phyloP scores from a whole-genome alignment of 2,888 invertebrate genomes.

The Ferrisia virgata region DNA sequence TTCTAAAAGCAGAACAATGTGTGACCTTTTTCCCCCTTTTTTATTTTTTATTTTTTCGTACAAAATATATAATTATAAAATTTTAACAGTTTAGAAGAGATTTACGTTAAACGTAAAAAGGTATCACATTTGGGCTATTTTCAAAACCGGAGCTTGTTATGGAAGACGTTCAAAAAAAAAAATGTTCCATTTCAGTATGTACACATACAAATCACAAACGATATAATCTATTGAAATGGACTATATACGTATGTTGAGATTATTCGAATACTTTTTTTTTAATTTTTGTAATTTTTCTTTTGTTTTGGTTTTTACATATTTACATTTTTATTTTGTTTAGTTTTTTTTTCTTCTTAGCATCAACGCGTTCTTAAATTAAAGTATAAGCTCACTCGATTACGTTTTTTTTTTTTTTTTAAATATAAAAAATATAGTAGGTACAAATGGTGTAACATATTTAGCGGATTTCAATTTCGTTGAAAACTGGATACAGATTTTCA shows the following conservation, averaged over 20 bases:
- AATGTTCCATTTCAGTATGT: not conserved
- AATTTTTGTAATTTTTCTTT: not conserved
- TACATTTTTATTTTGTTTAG: too few species aligned
- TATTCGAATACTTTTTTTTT: not conserved
- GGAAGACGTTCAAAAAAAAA: constrained; percentile 14
- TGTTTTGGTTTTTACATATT: not conserved
- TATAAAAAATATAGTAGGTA: constrained; percentile 7
- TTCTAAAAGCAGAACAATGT: constrained; percentile 19
- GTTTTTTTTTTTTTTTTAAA: constrained; percentile 2
- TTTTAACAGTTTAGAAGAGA: not conserved
- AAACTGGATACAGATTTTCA: constrained; percentile 27
- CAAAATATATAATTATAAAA: not conserved
- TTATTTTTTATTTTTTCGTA: not conserved
- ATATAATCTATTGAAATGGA: not conserved
- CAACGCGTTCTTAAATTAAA: constrained; percentile 11
- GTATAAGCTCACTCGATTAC: constrained; percentile 29
- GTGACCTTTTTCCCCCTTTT: not conserved
- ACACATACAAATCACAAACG: not conserved
- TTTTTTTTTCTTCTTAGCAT: not conserved
- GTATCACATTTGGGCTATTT: constrained; percentile 24
- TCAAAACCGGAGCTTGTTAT: constrained; percentile 9
- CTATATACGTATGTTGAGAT: not conserved
- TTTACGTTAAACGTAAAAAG: constrained; percentile 23
- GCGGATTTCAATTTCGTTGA: constrained; percentile 16
- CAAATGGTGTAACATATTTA: constrained; percentile 20